Evolutionary conservation across 2,888 invertebrate genomes (phyloP).

Genomic region (Mactromeris polynyma): DNA sequence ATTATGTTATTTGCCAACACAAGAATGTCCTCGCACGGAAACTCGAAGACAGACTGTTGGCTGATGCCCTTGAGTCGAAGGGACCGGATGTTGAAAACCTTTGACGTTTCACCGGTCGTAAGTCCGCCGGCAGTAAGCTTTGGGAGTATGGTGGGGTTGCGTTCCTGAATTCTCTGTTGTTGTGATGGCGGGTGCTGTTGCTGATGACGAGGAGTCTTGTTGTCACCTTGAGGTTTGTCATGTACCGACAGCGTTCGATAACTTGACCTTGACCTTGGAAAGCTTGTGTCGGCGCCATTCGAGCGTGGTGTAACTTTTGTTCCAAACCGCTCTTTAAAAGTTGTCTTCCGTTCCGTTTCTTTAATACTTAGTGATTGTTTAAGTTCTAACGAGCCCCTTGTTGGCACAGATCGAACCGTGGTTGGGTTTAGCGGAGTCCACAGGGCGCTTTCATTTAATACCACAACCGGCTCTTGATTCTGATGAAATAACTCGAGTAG

Average conservation of each 20-base stretch:
- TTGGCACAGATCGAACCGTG: slow-evolving; percentile 25
- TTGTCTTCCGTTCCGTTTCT: not conserved
- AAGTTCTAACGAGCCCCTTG: slow-evolving; percentile 26
- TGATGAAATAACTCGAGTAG: slow-evolving; percentile 58
- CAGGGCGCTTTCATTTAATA: slow-evolving; percentile 62
- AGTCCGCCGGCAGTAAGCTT: slow-evolving; percentile 54
- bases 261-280: slow-evolving; percentile 51
- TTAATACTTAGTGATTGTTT: slow-evolving; percentile 3
- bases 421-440: slow-evolving; percentile 68
- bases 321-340: slow-evolving; percentile 26
- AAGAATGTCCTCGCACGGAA: slow-evolving; percentile 66
- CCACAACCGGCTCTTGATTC: slow-evolving; percentile 60
- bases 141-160: slow-evolving; percentile 62
- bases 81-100: slow-evolving; percentile 56
- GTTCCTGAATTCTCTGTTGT: slow-evolving; percentile 55
- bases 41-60: slow-evolving; percentile 67
- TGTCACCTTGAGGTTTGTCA: slow-evolving; percentile 3
- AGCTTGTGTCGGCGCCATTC: slow-evolving; percentile 34
- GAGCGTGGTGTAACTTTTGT: slow-evolving; percentile 45
- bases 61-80: slow-evolving; percentile 60
- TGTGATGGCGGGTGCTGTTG: slow-evolving; percentile 36
- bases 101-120: slow-evolving; percentile 62
- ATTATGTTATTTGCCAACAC: slow-evolving; percentile 61
- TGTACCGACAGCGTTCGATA: slow-evolving; percentile 49
- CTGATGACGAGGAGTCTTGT: not conserved